Evolutionary conservation across 2,888 invertebrate genomes (phyloP).

Genomic region (Melieria picta): DNA sequence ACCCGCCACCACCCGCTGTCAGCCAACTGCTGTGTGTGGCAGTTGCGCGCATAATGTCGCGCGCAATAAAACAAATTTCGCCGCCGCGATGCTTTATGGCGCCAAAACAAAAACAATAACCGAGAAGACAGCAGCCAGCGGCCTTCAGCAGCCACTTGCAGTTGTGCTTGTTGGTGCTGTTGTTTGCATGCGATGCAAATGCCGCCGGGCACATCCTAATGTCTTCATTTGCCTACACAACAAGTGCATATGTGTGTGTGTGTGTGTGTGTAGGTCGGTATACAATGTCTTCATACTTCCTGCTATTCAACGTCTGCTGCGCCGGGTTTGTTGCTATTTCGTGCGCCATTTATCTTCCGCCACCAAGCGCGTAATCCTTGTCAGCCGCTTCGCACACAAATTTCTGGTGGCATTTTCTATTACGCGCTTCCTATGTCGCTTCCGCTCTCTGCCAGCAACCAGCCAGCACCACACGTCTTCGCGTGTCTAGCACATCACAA

Average conservation of each 20-base stretch:
- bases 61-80: constrained; percentile 26
- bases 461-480: not conserved
- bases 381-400: constrained; percentile 23
- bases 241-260: constrained; percentile 14
- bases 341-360: constrained; percentile 46
- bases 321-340: not conserved
- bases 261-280: not conserved
- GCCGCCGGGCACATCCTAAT: constrained; percentile 32
- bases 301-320: not conserved
- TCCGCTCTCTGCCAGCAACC: constrained; percentile 10
- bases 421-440: constrained; percentile 6
- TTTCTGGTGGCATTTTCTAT: constrained; percentile 10
- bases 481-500: not conserved
- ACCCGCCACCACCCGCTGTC: constrained; percentile 17
- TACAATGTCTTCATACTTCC: not conserved
- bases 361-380: constrained; percentile 39
- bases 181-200: not conserved
- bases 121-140: too few species aligned
- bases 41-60: constrained; percentile 31
- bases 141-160: not conserved
- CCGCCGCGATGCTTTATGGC: constrained; percentile 3
- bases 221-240: constrained; percentile 25
- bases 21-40: constrained; percentile 17
- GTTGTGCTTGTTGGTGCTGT: not conserved
- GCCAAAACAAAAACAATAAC: not conserved